phyloP scores from a whole-genome alignment of 2,113 vertebrate genomes.

The Alethe diademata region DNA sequence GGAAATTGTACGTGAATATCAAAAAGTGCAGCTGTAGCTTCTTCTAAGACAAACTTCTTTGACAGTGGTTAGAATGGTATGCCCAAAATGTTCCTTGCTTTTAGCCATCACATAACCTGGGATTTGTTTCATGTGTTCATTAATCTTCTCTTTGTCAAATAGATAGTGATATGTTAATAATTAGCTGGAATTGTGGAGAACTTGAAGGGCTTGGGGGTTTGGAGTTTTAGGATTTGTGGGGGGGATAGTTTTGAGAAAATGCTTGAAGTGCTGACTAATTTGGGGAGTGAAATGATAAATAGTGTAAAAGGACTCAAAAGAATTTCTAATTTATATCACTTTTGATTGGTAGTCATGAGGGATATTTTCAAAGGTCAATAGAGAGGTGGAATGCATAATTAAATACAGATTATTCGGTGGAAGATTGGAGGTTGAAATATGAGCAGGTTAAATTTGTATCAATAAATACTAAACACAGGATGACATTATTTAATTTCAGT shows the following conservation, averaged over 20 bases:
- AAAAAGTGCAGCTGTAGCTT: background rate
- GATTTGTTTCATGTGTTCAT: background rate
- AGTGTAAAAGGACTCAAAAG: background rate
- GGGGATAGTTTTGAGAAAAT: background rate
- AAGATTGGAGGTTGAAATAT: conserved; percentile 57
- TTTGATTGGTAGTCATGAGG: conserved; percentile 52
- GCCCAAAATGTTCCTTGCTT: background rate
- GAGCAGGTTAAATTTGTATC: conserved; percentile 63
- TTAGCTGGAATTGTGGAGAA: background rate
- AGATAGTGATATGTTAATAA: background rate
- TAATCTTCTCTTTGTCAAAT: background rate
- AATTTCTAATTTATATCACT: conserved; percentile 39
- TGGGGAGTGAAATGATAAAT: conserved; percentile 16
- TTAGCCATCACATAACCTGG: background rate
- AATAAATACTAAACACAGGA: conserved; percentile 63
- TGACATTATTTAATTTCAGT: conserved; percentile 58
- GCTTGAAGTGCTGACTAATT: background rate
- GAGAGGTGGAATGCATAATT: conserved; percentile 66
- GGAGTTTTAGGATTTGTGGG: background rate
- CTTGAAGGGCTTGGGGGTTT: background rate
- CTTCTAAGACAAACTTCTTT: background rate
- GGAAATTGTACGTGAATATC: background rate
- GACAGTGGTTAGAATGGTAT: background rate
- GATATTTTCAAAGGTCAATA: conserved; percentile 63
- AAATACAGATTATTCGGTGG: conserved; percentile 49